phyloP scores from a whole-genome alignment of 2,888 invertebrate genomes.

The Diachrysia chrysitis region DNA sequence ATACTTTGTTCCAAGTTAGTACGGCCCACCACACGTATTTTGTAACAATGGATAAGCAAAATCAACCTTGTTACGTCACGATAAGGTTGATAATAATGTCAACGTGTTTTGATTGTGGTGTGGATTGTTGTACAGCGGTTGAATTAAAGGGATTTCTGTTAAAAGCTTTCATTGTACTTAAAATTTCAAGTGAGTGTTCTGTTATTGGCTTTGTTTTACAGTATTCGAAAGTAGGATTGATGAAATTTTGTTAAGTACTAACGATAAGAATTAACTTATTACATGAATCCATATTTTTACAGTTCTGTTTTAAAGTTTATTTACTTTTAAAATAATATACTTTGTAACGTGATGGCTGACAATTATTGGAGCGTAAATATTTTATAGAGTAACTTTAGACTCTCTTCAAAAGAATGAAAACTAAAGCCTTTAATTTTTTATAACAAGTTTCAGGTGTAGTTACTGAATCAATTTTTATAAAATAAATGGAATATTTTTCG shows the following conservation, averaged over 20 bases:
- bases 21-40: not conserved
- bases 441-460: no score
- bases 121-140: slow-evolving; percentile 27
- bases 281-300: not conserved
- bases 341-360: no score
- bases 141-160: slow-evolving; percentile 27
- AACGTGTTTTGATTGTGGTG: not conserved
- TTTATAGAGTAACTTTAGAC: no score
- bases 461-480: no score
- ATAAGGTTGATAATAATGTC: not conserved
- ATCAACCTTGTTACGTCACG: not conserved
- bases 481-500: no score
- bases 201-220: slow-evolving; percentile 18
- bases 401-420: no score
- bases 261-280: not conserved
- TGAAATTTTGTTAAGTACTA: not conserved
- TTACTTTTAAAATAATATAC: no score
- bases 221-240: slow-evolving; percentile 3
- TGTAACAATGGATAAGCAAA: not conserved
- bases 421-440: no score
- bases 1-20: slow-evolving; percentile 31
- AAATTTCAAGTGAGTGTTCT: slow-evolving; percentile 13
- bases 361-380: no score
- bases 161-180: slow-evolving; percentile 37
- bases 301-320: no score